Conservation (phyloP, 2,888 invertebrate species). For the Rhyacophila evoluta region DNA sequence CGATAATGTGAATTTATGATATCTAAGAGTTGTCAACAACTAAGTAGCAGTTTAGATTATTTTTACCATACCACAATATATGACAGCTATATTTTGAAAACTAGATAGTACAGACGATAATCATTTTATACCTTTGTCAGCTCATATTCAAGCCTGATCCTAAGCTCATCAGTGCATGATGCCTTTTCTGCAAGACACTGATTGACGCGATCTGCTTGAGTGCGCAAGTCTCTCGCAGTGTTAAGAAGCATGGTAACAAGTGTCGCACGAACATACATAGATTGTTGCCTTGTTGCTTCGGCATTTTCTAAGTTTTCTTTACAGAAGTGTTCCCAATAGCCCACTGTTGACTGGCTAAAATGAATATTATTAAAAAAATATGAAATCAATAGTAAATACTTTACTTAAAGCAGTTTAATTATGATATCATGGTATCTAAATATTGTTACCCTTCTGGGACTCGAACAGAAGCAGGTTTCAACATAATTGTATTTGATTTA, state of each 20-base stretch:
- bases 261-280: constrained; percentile 77
- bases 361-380: too few species aligned
- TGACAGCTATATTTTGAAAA: too few species aligned
- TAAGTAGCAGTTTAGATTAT: too few species aligned
- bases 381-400: too few species aligned
- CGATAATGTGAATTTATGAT: too few species aligned
- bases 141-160: constrained; percentile 78
- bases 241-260: constrained; percentile 80
- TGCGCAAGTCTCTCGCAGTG: constrained; percentile 83
- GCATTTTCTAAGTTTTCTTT: constrained; percentile 81
- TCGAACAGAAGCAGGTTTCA: constrained; percentile 83
- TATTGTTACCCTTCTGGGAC: constrained; percentile 78
- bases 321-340: constrained; percentile 88
- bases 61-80: too few species aligned
- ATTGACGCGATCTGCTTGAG: constrained; percentile 87
- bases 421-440: too few species aligned
- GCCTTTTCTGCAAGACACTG: constrained; percentile 80
- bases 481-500: constrained; percentile 78
- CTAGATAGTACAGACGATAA: too few species aligned
- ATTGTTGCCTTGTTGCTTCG: constrained; percentile 81
- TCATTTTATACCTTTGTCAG: constrained; percentile 63
- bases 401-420: too few species aligned
- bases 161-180: constrained; percentile 81
- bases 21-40: too few species aligned
- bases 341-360: constrained; percentile 81